Conservation (phyloP, 53 echinoderm and acorn worm genomes). For the Antedon mediterranea region DNA sequence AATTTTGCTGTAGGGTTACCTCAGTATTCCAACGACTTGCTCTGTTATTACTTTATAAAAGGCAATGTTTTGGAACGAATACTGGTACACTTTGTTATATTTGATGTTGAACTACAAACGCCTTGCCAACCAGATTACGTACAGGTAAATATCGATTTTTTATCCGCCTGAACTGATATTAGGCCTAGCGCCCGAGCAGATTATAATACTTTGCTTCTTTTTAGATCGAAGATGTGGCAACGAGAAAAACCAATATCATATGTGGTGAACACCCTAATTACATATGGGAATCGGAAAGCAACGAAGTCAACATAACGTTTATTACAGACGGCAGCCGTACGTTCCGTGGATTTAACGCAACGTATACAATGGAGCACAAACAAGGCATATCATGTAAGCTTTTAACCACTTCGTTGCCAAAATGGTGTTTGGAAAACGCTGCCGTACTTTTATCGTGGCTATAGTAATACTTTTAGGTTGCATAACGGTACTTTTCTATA, state of each 20-base stretch:
- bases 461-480: too few relatives aligned
- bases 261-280: slow-evolving; percentile 22
- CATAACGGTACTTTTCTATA: too few relatives aligned
- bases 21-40: too few relatives aligned
- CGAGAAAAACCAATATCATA: not conserved
- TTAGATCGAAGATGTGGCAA: slow-evolving; percentile 36
- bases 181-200: too few relatives aligned
- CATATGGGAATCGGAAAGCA: too few relatives aligned
- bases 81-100: too few relatives aligned
- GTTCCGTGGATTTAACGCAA: slow-evolving; percentile 29
- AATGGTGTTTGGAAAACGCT: too few relatives aligned
- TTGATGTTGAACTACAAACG: not conserved
- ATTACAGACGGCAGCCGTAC: slow-evolving; percentile 10
- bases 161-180: too few relatives aligned
- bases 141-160: not conserved
- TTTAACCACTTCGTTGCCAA: not conserved
- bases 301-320: slow-evolving; percentile 35
- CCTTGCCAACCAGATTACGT: not conserved
- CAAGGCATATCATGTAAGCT: slow-evolving; percentile 24
- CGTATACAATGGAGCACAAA: slow-evolving; percentile 7
- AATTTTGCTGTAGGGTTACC: too few relatives aligned
- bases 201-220: slow-evolving; percentile 11
- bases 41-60: too few relatives aligned
- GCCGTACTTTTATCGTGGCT: too few relatives aligned
- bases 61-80: too few relatives aligned